Evolutionary conservation across 2,888 invertebrate genomes (phyloP).

Genomic region (Napeogenes sylphis): DNA sequence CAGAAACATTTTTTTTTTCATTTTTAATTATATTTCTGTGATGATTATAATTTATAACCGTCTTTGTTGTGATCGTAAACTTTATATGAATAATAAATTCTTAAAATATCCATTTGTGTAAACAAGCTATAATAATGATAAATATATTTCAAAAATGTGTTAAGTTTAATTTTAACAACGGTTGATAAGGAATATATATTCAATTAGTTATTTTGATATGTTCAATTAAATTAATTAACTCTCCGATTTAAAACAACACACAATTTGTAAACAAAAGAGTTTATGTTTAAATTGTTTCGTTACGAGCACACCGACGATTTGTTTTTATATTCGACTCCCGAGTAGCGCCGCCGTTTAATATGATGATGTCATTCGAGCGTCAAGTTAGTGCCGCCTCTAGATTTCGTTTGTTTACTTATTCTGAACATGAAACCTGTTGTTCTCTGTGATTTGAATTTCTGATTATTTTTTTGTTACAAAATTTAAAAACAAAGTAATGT

Average conservation of each 20-base stretch:
- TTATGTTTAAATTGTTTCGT: constrained; percentile 23
- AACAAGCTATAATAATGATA: too few species aligned
- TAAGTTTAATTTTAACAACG: too few species aligned
- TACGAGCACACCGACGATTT: constrained; percentile 29
- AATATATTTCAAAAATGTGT: too few species aligned
- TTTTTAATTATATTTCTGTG: background rate
- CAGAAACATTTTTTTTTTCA: constrained; percentile 35
- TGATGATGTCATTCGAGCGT: constrained; percentile 37
- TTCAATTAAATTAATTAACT: too few species aligned
- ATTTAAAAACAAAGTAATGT: constrained; percentile 7
- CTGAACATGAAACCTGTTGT: constrained; percentile 45
- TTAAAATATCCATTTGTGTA: too few species aligned
- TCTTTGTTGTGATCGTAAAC: constrained; percentile 1
- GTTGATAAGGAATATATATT: too few species aligned
- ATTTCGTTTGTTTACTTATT: constrained; percentile 41
- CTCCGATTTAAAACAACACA: constrained; percentile 19
- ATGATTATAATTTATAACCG: constrained; percentile 14
- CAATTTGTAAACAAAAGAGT: constrained; percentile 37
- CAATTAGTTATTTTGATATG: too few species aligned
- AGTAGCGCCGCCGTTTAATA: constrained; percentile 31
- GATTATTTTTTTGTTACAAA: constrained; percentile 30
- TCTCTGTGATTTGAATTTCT: constrained; percentile 36
- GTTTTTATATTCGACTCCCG: constrained; percentile 33
- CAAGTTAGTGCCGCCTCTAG: constrained; percentile 31
- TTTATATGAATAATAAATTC: background rate